phyloP scores from a whole-genome alignment of 2,113 vertebrate species.

The Tragelaphus scriptus region DNA sequence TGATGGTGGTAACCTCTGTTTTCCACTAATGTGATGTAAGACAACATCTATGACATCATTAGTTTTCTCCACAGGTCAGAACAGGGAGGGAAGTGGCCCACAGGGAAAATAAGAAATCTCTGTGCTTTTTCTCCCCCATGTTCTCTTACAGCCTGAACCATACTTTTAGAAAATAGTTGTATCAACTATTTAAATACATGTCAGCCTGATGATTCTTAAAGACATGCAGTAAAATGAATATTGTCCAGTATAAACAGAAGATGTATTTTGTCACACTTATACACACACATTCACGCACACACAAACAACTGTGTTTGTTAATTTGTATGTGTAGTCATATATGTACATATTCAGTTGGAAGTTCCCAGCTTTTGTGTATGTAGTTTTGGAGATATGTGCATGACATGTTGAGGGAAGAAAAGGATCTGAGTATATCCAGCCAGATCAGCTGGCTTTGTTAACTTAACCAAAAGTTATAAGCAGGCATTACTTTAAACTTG shows the following conservation, averaged over 20 bases:
- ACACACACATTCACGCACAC: not conserved
- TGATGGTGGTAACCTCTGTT: not conserved
- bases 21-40: not conserved
- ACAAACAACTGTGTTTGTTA: not conserved
- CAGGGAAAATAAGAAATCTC: not conserved
- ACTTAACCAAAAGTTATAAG: not conserved
- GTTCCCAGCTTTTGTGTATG: not conserved
- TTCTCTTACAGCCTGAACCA: not conserved
- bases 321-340: not conserved
- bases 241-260: not conserved
- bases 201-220: not conserved
- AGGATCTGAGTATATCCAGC: not conserved
- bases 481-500: not conserved
- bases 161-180: not conserved
- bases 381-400: not conserved
- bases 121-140: not conserved
- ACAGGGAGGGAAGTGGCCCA: not conserved
- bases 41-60: conserved; percentile 12
- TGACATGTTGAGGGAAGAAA: not conserved
- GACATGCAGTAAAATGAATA: not conserved
- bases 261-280: not conserved
- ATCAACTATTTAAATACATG: not conserved
- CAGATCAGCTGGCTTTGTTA: not conserved
- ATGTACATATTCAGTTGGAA: not conserved
- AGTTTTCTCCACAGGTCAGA: not conserved